Conservation (phyloP, 2,113 vertebrate species). For the Anoplopoma fimbria region DNA sequence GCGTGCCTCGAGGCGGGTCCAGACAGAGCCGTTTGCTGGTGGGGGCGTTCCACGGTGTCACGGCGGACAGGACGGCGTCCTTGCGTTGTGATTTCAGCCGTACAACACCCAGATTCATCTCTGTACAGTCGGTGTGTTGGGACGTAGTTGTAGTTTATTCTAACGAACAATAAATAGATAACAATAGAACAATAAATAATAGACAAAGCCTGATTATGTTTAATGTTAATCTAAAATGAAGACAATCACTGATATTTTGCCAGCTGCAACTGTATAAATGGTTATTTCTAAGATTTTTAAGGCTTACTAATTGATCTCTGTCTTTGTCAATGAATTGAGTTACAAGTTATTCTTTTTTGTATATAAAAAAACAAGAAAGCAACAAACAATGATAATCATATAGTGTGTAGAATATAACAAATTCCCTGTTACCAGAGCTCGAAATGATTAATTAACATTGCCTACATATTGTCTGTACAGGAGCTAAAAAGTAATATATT, state of each 20-base stretch:
- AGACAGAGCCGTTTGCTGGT: conserved; percentile 81
- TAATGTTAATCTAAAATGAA: background rate
- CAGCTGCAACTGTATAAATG: background rate
- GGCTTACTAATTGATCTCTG: background rate
- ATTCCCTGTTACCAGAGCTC: background rate
- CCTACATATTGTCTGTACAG: background rate
- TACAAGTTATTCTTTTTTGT: background rate
- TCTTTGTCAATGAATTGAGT: background rate
- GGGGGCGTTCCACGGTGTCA: conserved; percentile 82
- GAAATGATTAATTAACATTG: background rate
- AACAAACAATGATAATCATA: background rate
- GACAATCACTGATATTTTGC: background rate
- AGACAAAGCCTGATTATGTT: background rate
- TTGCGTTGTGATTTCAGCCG: conserved; percentile 51
- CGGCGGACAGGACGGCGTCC: conserved; percentile 78
- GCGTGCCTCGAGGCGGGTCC: conserved; percentile 53
- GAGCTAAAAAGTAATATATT: background rate
- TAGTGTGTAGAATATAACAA: background rate
- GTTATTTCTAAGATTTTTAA: background rate
- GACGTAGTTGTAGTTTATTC: conserved; percentile 56
- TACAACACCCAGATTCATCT: conserved; percentile 62
- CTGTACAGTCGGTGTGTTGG: conserved; percentile 76
- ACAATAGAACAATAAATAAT: background rate
- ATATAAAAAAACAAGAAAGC: background rate
- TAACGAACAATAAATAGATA: background rate